Percentiles rank a stretch among this genome's conserved stretches.
Conservation (phyloP, 37 sponge, comb jelly and placozoan genomes). For the Chondrosia reniformis region DNA sequence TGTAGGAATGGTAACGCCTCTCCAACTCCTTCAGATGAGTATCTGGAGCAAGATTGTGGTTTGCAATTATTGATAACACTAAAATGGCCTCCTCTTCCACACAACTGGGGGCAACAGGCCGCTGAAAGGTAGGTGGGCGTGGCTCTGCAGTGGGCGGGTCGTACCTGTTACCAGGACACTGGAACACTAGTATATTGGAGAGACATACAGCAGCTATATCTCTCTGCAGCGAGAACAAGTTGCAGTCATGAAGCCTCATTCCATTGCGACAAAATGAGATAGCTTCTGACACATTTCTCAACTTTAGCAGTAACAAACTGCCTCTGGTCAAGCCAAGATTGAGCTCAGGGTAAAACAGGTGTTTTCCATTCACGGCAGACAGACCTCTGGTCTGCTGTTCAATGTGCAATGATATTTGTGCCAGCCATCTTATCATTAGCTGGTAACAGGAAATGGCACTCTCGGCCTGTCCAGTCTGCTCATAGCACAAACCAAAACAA, state of each 20-base stretch:
- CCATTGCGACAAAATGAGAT: not conserved
- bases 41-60: slow-evolving; percentile 1
- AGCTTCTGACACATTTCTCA: not conserved
- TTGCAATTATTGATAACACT: not conserved
- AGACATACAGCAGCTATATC: not conserved
- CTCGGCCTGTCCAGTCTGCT: not conserved
- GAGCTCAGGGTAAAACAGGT: not conserved
- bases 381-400: slow-evolving; percentile 23
- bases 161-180: not conserved
- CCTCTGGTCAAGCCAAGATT: not conserved
- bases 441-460: not conserved
- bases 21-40: not conserved
- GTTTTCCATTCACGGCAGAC: not conserved
- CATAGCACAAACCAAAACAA: not conserved
- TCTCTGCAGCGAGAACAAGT: not conserved
- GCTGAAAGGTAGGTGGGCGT: slow-evolving; percentile 19
- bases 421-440: not conserved
- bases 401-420: not conserved
- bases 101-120: not conserved
- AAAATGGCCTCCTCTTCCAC: slow-evolving; percentile 8
- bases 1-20: not conserved
- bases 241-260: not conserved
- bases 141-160: slow-evolving; percentile 9
- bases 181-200: slow-evolving; percentile 4
- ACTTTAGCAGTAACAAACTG: not conserved